Percentiles rank a stretch among this genome's conserved stretches.
Evolutionary conservation across 2,113 vertebrate genomes (phyloP).

Genomic region (Anser cygnoides): DNA sequence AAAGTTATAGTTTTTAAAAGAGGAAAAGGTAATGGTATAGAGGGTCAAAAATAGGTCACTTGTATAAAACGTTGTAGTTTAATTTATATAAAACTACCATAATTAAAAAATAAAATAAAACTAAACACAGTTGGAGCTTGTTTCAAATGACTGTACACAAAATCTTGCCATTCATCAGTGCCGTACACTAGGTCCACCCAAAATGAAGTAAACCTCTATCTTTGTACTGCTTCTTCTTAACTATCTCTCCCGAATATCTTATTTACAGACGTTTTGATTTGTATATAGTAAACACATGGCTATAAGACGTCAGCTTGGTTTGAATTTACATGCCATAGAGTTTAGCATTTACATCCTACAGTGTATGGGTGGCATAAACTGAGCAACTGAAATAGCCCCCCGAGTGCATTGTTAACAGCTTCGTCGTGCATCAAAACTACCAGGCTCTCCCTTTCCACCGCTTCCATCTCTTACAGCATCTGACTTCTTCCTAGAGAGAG

Average conservation of each 20-base stretch:
- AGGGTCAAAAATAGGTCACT: slow-evolving; percentile 72
- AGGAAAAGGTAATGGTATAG: slow-evolving; percentile 63
- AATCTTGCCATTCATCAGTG: slow-evolving; percentile 54
- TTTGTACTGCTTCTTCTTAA: slow-evolving; percentile 6
- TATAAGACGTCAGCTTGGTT: slow-evolving; percentile 49
- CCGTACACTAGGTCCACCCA: slow-evolving; percentile 13
- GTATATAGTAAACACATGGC: slow-evolving; percentile 60
- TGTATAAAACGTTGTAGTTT: slow-evolving; percentile 77
- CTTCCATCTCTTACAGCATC: not conserved
- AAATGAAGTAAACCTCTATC: slow-evolving; percentile 17
- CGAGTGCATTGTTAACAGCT: not conserved
- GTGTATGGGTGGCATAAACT: slow-evolving; percentile 37
- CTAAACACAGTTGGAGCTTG: slow-evolving; percentile 47
- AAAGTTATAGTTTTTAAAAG: slow-evolving; percentile 73
- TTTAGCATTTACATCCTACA: slow-evolving; percentile 14
- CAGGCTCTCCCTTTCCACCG: not conserved
- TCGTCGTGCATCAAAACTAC: slow-evolving; percentile 2
- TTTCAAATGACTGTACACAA: slow-evolving; percentile 47
- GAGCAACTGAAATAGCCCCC: slow-evolving; percentile 25
- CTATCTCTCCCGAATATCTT: not conserved
- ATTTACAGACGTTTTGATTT: slow-evolving; percentile 56
- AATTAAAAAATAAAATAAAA: slow-evolving; percentile 62
- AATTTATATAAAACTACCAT: slow-evolving; percentile 79
- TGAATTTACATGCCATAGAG: slow-evolving; percentile 20
- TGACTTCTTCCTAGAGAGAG: slow-evolving; percentile 10